phyloP scores from a whole-genome alignment of 2,113 vertebrate species.

The Pteruthius melanotis region DNA sequence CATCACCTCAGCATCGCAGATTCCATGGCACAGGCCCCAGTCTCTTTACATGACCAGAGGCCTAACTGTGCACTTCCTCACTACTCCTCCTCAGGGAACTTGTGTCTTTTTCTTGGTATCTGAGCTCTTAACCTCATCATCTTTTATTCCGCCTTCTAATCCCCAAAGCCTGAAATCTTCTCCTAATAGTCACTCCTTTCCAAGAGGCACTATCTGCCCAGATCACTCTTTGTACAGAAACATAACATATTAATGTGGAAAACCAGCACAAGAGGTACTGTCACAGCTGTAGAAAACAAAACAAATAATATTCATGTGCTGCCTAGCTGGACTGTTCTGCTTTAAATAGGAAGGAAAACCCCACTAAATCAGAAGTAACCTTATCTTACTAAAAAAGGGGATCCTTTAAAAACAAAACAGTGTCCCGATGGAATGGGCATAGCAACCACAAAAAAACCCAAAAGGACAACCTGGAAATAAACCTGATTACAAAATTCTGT shows the following conservation, averaged over 20 bases:
- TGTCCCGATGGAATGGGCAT: neutral
- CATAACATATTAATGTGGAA: neutral
- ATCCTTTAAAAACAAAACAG: neutral
- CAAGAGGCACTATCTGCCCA: neutral
- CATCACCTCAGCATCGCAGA: neutral
- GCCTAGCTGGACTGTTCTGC: neutral
- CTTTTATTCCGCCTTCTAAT: neutral
- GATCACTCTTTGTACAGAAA: neutral
- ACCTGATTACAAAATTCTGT: neutral
- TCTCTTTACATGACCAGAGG: neutral
- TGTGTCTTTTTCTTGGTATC: neutral
- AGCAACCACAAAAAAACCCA: neutral
- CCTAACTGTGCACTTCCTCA: neutral
- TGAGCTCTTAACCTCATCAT: neutral
- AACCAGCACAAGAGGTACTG: neutral
- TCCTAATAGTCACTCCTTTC: neutral
- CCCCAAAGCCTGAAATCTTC: neutral
- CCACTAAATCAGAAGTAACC: neutral
- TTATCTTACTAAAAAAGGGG: neutral
- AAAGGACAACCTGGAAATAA: neutral
- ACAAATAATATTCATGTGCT: neutral
- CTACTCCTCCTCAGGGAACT: neutral
- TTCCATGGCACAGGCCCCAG: neutral
- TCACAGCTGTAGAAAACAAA: neutral
- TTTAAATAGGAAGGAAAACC: neutral